phyloP scores from a whole-genome alignment of 1,140 invertebrate species.

The Nilaparvata lugens region DNA sequence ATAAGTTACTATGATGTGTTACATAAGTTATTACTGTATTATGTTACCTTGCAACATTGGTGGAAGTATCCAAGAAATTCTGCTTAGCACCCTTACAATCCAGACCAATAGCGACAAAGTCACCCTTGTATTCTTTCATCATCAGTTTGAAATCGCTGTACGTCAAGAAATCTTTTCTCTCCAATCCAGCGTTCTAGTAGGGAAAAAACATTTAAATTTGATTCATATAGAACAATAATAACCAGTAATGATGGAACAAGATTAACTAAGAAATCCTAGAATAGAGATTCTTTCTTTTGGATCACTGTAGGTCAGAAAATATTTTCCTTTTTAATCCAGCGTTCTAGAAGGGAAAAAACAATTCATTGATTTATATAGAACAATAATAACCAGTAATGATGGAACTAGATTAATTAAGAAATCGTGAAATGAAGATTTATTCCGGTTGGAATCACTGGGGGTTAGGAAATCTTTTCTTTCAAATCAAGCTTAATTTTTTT shows the following conservation, averaged over 20 bases:
- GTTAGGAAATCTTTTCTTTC: constrained; percentile 85
- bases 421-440: too few relatives aligned
- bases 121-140: constrained; percentile 95
- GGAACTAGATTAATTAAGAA: too few relatives aligned
- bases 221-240: background rate
- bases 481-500: too few relatives aligned
- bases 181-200: constrained; percentile 71
- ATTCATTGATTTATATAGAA: too few relatives aligned
- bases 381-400: background rate
- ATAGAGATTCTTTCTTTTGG: constrained; percentile 95
- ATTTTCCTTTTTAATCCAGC: constrained; percentile 86
- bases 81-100: constrained; percentile 95
- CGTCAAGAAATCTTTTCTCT: constrained; percentile 83
- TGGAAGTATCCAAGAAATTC: constrained; percentile 89
- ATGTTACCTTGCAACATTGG: constrained; percentile 70
- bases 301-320: constrained; percentile 87
- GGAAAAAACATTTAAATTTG: background rate
- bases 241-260: background rate
- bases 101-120: constrained; percentile 92
- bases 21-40: background rate
- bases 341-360: constrained; percentile 42
- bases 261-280: too few relatives aligned
- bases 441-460: constrained; percentile 93
- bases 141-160: constrained; percentile 93
- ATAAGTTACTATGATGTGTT: background rate